Percentiles rank a stretch among this genome's conserved stretches.
Conservation (phyloP, 2,888 invertebrate genomes). For the Volucella inflata region DNA sequence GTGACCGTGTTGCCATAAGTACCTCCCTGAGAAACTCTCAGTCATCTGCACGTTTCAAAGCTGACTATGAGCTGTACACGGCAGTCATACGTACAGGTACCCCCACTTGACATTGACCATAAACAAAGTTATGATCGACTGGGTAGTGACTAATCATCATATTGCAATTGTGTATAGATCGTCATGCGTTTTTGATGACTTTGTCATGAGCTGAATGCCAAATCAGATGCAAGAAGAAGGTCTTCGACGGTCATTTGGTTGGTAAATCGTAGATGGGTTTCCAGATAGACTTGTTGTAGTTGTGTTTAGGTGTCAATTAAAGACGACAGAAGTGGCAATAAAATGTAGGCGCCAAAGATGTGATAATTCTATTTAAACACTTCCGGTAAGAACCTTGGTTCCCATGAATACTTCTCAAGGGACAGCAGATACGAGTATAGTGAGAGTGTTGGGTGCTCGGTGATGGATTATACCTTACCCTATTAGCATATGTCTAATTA, state of each 20-base stretch:
- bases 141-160: constrained; percentile 50
- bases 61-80: constrained; percentile 2
- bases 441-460: background rate
- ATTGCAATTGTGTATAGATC: constrained; percentile 35
- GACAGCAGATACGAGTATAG: background rate
- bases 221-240: constrained; percentile 3
- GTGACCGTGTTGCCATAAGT: constrained; percentile 57
- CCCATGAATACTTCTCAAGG: constrained; percentile 13
- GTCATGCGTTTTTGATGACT: constrained; percentile 34
- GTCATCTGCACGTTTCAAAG: constrained; percentile 55
- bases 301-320: constrained; percentile 38
- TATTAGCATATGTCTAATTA: background rate
- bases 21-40: constrained; percentile 45
- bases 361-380: constrained; percentile 44
- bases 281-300: constrained; percentile 36
- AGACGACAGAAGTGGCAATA: constrained; percentile 11
- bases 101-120: constrained; percentile 61
- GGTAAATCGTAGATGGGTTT: constrained; percentile 4
- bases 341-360: constrained; percentile 49
- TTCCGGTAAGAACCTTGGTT: constrained; percentile 38
- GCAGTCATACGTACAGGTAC: background rate
- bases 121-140: constrained; percentile 59
- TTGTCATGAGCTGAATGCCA: constrained; percentile 44
- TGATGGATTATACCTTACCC: background rate
- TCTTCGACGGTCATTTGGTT: background rate